phyloP scores from a whole-genome alignment of 2,113 vertebrate genomes.

The Notarius quadriscutis region DNA sequence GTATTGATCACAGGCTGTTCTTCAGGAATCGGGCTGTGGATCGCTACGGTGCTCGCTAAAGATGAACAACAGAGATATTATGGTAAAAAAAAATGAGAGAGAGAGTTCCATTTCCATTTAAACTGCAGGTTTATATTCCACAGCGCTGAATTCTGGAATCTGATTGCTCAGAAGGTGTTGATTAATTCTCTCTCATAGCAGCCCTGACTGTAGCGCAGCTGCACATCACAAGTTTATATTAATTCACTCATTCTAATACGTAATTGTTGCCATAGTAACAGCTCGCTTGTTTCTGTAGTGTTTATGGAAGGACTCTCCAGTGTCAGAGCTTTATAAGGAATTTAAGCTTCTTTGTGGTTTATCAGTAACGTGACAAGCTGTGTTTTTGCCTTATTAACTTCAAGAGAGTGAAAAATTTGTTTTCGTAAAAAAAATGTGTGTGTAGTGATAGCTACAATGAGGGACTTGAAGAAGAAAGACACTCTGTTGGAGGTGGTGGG shows the following conservation, averaged over 20 bases:
- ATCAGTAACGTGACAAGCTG: too few relatives aligned
- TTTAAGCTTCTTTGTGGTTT: too few relatives aligned
- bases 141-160: not conserved
- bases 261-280: not conserved
- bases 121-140: not conserved
- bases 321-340: not conserved
- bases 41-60: constrained; percentile 72
- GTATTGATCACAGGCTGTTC: constrained; percentile 78
- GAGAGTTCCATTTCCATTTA: not conserved
- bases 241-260: too few relatives aligned
- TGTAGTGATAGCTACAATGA: constrained; percentile 88
- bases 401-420: too few relatives aligned
- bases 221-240: too few relatives aligned
- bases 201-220: not conserved
- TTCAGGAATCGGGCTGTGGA: constrained; percentile 73
- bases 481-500: constrained; percentile 79
- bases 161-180: not conserved
- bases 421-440: not conserved
- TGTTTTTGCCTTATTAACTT: too few relatives aligned
- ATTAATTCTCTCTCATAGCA: not conserved
- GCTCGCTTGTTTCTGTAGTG: not conserved
- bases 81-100: constrained; percentile 61
- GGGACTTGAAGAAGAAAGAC: constrained; percentile 79
- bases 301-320: not conserved
- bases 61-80: constrained; percentile 75